Evolutionary conservation across 2,797 vertebrate genomes (phyloP).

Genomic region (Tamandua tetradactyla): DNA sequence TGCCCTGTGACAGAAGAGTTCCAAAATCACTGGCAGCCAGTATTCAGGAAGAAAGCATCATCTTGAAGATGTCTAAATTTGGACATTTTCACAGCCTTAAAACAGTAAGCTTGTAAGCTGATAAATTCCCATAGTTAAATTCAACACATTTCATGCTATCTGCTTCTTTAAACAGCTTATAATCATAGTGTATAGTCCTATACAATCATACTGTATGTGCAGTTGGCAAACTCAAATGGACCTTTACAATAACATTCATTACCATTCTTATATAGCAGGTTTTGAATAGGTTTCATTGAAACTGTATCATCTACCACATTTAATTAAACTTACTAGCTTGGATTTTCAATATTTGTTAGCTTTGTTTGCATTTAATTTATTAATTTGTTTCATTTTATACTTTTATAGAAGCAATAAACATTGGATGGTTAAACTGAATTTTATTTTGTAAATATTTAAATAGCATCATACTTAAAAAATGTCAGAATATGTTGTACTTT

Average conservation of each 20-base stretch:
- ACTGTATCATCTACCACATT: neutral
- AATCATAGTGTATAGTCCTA: too few species aligned
- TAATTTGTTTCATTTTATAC: neutral
- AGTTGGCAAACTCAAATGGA: accelerated
- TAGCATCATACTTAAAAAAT: neutral
- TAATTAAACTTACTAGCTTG: neutral
- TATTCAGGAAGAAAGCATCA: too few species aligned
- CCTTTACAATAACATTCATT: accelerated
- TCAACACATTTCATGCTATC: too few species aligned
- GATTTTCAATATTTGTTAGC: neutral
- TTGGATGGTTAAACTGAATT: neutral
- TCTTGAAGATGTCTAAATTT: too few species aligned
- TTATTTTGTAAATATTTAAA: neutral
- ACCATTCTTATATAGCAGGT: accelerated
- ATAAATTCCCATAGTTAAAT: too few species aligned
- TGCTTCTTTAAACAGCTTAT: too few species aligned
- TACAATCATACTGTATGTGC: accelerated
- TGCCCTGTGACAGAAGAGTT: too few species aligned
- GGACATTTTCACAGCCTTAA: too few species aligned
- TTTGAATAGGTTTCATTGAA: neutral
- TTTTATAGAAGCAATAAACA: neutral
- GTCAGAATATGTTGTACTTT: neutral
- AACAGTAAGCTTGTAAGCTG: too few species aligned
- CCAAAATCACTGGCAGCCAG: too few species aligned
- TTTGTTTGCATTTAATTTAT: neutral